A percentile compares a stretch with the other conserved stretches of the same genome.
Evolutionary conservation across 2,888 invertebrate species (phyloP).

Genomic region (Pandemis cinnamomeana): DNA sequence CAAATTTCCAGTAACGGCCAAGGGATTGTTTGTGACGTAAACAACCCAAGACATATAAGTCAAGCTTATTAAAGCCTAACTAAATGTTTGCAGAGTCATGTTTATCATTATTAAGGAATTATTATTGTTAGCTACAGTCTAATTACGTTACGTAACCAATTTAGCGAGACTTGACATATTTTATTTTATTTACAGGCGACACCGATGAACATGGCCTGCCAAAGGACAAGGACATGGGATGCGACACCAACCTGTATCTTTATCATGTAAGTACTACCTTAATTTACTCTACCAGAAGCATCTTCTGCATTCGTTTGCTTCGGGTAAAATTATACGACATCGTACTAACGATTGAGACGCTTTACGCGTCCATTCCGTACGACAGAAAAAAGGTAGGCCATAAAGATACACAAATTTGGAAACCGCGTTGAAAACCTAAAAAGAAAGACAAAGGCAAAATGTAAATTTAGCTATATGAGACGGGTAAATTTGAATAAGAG

Average conservation of each 20-base stretch:
- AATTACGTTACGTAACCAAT: not conserved
- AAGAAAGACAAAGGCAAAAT: too few relatives aligned
- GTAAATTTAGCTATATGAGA: too few relatives aligned
- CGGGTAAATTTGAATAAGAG: too few relatives aligned
- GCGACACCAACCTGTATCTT: constrained; percentile 94
- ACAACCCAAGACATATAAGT: constrained; percentile 16
- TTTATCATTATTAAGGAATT: not conserved
- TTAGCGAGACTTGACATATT: constrained; percentile 30
- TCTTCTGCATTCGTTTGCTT: too few relatives aligned
- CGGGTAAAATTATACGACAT: too few relatives aligned
- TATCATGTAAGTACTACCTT: constrained; percentile 87
- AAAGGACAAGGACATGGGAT: constrained; percentile 89
- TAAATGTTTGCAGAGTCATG: not conserved
- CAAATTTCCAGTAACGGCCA: not conserved
- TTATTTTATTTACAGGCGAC: constrained; percentile 84
- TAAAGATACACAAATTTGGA: too few relatives aligned
- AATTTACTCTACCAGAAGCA: not conserved
- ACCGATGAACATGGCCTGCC: constrained; percentile 87
- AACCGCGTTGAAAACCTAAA: too few relatives aligned
- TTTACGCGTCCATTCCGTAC: too few relatives aligned
- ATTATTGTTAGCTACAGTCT: not conserved
- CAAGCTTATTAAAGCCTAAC: constrained; percentile 21
- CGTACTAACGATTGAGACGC: too few relatives aligned
- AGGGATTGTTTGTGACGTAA: constrained; percentile 12
- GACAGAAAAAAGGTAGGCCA: too few relatives aligned